phyloP scores from a whole-genome alignment of 2,888 invertebrate species.

The Harpalus rubripes region DNA sequence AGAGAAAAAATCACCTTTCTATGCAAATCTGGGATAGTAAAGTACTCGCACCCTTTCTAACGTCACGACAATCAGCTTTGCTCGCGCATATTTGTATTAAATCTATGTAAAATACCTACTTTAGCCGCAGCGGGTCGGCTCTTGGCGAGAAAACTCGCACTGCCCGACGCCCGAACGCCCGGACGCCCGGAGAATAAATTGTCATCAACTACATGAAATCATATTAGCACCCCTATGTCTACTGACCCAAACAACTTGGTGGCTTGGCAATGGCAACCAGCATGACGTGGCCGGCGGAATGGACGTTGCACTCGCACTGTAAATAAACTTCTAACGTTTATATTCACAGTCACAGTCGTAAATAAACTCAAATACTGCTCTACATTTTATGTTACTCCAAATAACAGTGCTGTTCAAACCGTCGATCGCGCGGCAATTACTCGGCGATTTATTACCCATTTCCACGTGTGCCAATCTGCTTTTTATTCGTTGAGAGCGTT shows the following conservation, averaged over 20 bases:
- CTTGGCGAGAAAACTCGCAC: not conserved
- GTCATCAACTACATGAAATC: constrained; percentile 31
- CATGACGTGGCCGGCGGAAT: constrained; percentile 24
- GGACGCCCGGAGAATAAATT: constrained; percentile 14
- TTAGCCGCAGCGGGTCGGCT: constrained; percentile 4
- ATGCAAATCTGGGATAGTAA: constrained; percentile 61
- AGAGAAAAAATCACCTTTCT: constrained; percentile 63
- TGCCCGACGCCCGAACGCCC: constrained; percentile 2
- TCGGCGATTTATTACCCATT: too few relatives aligned
- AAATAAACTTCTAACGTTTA: constrained; percentile 10
- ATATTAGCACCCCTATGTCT: constrained; percentile 30
- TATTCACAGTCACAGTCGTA: not conserved
- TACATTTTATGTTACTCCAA: too few relatives aligned
- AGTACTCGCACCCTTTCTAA: constrained; percentile 57
- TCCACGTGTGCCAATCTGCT: too few relatives aligned
- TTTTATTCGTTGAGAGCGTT: too few relatives aligned
- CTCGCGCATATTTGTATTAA: constrained; percentile 39
- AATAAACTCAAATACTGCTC: too few relatives aligned
- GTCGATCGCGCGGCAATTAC: too few relatives aligned
- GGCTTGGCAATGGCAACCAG: constrained; percentile 23
- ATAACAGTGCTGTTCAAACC: too few relatives aligned
- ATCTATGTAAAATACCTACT: constrained; percentile 46
- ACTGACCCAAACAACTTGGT: not conserved
- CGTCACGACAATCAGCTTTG: constrained; percentile 20
- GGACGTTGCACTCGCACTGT: not conserved